Conservation (phyloP, 2,888 invertebrate species). For the Dicyrtomina minuta region DNA sequence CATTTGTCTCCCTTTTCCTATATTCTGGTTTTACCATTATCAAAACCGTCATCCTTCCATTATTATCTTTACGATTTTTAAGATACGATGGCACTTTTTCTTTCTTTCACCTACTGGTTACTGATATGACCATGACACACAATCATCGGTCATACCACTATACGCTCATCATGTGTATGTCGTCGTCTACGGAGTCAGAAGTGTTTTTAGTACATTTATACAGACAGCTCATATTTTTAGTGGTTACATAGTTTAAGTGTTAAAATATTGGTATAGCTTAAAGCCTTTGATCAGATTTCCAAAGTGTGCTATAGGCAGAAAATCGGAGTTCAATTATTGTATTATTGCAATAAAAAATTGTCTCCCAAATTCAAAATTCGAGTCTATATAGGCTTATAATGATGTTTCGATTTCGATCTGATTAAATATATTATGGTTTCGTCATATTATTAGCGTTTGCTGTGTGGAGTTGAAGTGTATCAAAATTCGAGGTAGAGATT, state of each 20-base stretch:
- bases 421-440: no score
- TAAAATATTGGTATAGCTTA: neutral
- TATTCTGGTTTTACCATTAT: no score
- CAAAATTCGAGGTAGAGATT: neutral
- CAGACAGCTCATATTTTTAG: slow-evolving; percentile 10
- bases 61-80: neutral
- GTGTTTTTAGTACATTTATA: slow-evolving; percentile 14
- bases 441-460: no score
- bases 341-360: neutral
- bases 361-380: neutral
- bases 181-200: slow-evolving; percentile 21
- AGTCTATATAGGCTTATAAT: no score
- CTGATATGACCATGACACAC: no score
- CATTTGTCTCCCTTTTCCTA: no score
- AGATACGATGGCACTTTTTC: no score
- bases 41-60: no score
- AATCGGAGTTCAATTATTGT: neutral
- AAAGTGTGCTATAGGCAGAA: slow-evolving; percentile 4
- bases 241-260: neutral
- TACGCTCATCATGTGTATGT: neutral
- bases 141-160: no score
- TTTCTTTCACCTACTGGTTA: no score
- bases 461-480: neutral
- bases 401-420: no score
- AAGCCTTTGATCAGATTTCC: slow-evolving; percentile 1